Evolutionary conservation across 2,113 vertebrate genomes (phyloP).

Genomic region (Rhineura floridana): DNA sequence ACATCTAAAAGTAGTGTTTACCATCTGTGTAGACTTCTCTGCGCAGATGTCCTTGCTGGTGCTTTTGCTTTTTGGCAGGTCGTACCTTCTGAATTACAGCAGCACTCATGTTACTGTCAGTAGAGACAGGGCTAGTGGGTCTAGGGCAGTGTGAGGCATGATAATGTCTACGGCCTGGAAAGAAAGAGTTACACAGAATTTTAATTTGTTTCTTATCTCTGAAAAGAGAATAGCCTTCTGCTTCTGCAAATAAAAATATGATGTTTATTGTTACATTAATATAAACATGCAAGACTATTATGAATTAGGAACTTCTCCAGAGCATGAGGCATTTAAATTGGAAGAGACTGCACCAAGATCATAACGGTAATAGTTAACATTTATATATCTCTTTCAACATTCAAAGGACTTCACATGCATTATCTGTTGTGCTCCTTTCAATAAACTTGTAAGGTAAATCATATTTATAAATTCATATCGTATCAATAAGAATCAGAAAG

Average conservation of each 20-base stretch:
- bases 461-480: no score
- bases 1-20: constrained; percentile 63
- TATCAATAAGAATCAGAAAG: no score
- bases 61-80: constrained; percentile 94
- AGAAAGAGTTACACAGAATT: constrained; percentile 5
- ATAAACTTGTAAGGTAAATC: no score
- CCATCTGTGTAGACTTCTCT: constrained; percentile 94
- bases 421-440: no score
- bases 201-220: constrained; percentile 15
- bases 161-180: constrained; percentile 91
- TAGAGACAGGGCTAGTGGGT: constrained; percentile 94
- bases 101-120: constrained; percentile 96
- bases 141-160: constrained; percentile 86
- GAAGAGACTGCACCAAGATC: background rate
- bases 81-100: constrained; percentile 90
- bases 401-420: background rate
- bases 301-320: background rate
- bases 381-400: background rate
- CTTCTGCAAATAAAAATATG: background rate
- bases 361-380: background rate
- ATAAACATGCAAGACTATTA: background rate
- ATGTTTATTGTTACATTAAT: background rate
- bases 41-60: constrained; percentile 89
- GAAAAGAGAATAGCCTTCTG: background rate
- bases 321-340: background rate